Evolutionary conservation across 2,797 vertebrate genomes (phyloP).

Genomic region (Platyrinchus mystaceus): DNA sequence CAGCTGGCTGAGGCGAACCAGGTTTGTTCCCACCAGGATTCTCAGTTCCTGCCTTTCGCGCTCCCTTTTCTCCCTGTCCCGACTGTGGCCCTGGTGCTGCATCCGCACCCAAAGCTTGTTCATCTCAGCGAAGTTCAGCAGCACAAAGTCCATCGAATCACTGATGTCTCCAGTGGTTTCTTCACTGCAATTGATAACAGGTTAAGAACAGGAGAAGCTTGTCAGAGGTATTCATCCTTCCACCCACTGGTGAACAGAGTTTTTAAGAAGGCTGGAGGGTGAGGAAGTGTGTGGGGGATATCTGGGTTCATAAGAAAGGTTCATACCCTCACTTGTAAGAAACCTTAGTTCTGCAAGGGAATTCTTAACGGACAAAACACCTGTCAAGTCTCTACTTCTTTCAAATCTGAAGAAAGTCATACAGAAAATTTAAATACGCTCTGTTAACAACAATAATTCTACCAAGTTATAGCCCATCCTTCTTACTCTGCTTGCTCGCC

Average conservation of each 20-base stretch:
- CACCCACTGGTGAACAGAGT: not conserved
- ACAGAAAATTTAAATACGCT: not conserved
- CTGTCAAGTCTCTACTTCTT: not conserved
- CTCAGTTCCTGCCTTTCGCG: constrained; percentile 95
- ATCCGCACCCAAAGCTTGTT: constrained; percentile 99
- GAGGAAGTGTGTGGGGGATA: not conserved
- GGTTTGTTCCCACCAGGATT: constrained; percentile 95
- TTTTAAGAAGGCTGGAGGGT: not conserved
- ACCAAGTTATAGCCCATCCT: not conserved
- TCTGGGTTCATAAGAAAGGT: not conserved
- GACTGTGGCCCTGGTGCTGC: constrained; percentile 98
- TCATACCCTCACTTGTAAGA: not conserved
- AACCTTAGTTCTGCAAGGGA: not conserved
- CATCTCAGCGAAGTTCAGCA: constrained; percentile 99
- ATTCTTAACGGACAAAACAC: not conserved
- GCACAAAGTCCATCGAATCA: constrained; percentile 96
- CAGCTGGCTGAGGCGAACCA: constrained; percentile 95
- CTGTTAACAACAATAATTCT: not conserved
- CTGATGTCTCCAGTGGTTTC: constrained; percentile 96
- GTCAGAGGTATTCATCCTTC: not conserved
- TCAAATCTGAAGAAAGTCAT: not conserved
- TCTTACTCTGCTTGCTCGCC: constrained; percentile 91
- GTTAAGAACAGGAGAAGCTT: not conserved
- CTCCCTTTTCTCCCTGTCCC: constrained; percentile 94
- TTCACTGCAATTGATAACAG: constrained; percentile 78